These are phyloP conservation scores for Vireo altiloquus DNA, from an alignment of 2,113 vertebrate species.

Conservation along the genomic window DNA sequence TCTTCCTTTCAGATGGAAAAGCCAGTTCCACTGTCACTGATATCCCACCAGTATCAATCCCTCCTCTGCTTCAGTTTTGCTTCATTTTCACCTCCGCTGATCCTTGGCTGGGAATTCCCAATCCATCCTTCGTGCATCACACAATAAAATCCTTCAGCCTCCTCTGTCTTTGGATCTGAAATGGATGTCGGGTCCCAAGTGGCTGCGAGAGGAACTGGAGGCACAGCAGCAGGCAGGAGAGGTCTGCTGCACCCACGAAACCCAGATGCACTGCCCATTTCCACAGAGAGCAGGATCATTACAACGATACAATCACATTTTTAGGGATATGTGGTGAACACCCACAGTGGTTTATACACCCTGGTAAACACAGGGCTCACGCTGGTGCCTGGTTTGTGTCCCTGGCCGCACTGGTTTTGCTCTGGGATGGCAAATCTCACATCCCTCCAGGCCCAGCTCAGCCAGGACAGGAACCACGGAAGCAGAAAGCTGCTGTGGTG, in stretches of 20 bases:
- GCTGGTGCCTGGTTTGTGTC: too few relatives aligned
- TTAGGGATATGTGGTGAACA: rapidly evolving
- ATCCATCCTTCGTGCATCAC: not conserved
- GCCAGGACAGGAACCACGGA: not conserved
- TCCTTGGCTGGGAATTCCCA: conserved; percentile 10
- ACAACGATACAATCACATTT: rapidly evolving
- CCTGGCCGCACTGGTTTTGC: not conserved
- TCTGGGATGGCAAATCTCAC: not conserved
- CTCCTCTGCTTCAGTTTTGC: not conserved
- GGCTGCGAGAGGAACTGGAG: not conserved
- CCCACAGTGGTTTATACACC: rapidly evolving
- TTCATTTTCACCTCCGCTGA: not conserved
- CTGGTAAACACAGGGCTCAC: rapidly evolving
- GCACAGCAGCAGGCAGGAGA: not conserved
- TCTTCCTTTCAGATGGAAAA: conserved; percentile 58
- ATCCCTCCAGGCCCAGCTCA: not conserved
- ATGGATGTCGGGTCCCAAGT: not conserved
- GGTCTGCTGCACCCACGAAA: too few relatives aligned
- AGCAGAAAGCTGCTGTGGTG: not conserved
- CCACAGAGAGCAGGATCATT: not conserved
- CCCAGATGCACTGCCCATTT: not conserved
- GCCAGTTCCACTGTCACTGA: not conserved
- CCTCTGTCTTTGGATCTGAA: not conserved
- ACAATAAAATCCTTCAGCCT: not conserved
- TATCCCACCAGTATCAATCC: not conserved